These are phyloP conservation scores for Aphis gossypii DNA, from an alignment of 1,140 invertebrate genomes.

Conservation along the genomic window DNA sequence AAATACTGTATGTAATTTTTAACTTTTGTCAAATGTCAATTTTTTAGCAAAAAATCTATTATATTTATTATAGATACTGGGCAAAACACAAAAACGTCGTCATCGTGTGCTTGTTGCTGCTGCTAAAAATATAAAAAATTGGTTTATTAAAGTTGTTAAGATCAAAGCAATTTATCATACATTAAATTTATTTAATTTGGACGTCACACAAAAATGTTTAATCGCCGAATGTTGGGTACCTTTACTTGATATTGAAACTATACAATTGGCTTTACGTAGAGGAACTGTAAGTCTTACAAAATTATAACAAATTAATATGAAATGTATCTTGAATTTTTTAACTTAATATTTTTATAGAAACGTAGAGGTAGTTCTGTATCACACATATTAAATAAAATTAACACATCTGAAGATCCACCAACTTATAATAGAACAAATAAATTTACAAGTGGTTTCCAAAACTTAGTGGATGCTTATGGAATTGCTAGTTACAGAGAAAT, in stretches of 20 bases:
- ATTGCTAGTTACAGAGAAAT: conserved; percentile 95
- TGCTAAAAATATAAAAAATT: conserved; percentile 91
- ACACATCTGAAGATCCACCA: conserved; percentile 91
- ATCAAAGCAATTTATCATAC: conserved; percentile 94
- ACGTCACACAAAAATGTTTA: conserved; percentile 92
- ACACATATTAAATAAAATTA: conserved; percentile 95
- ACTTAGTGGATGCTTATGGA: conserved; percentile 96
- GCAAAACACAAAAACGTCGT: conserved; percentile 91
- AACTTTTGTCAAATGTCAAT: not conserved
- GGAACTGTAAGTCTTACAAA: conserved; percentile 77
- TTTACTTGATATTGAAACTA: conserved; percentile 85
- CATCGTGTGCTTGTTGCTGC: conserved; percentile 88
- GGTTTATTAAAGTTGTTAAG: conserved; percentile 89
- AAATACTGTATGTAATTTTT: conserved; percentile 74
- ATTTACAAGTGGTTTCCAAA: conserved; percentile 96
- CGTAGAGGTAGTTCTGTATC: conserved; percentile 94
- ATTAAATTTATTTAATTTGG: conserved; percentile 90
- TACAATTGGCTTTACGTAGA: conserved; percentile 84
- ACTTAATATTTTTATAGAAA: conserved; percentile 69
- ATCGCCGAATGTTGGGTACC: conserved; percentile 99
- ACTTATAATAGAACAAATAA: conserved; percentile 98
- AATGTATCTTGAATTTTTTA: not conserved
- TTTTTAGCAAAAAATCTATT: not conserved
- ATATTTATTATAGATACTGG: conserved; percentile 73
- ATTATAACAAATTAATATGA: not conserved